phyloP scores from a whole-genome alignment of 2,797 vertebrate species.

The Megalops cyprinoides region DNA sequence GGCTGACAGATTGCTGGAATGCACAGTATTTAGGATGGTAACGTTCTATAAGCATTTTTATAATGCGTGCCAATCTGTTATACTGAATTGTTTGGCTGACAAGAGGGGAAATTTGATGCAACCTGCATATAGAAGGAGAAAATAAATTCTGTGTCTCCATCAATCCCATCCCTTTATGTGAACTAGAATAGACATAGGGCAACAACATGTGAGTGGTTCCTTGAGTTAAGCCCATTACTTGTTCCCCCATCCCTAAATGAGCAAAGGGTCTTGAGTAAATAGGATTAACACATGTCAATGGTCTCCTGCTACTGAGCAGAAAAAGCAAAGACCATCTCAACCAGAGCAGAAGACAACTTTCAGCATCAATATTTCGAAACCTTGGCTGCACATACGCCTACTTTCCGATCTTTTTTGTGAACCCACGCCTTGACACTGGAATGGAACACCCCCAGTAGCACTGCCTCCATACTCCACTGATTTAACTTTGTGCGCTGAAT shows the following conservation, averaged over 20 bases:
- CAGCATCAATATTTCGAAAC: constrained; percentile 26
- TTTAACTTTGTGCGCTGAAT: constrained; percentile 30
- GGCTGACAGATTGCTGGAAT: background rate
- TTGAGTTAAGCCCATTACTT: background rate
- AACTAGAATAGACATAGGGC: too few relatives aligned
- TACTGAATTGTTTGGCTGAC: background rate
- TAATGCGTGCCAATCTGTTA: background rate
- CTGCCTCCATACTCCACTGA: constrained; percentile 33
- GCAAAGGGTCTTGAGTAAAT: constrained; percentile 1
- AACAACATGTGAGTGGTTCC: too few relatives aligned
- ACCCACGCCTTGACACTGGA: constrained; percentile 27
- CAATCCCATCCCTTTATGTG: too few relatives aligned
- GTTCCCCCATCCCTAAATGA: background rate
- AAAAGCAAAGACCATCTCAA: constrained; percentile 9
- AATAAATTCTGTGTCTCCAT: too few relatives aligned
- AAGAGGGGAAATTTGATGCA: background rate
- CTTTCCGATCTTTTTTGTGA: constrained; percentile 25
- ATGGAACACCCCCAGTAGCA: constrained; percentile 27
- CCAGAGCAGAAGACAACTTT: constrained; percentile 11
- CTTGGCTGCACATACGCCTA: constrained; percentile 18
- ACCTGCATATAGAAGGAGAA: too few relatives aligned
- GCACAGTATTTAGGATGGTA: background rate
- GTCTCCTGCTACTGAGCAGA: background rate
- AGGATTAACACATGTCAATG: constrained; percentile 10
- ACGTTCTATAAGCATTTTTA: background rate